These are phyloP conservation scores for Caenorhabditis inopinata DNA, from an alignment of 1,140 invertebrate genomes.

Conservation along the genomic window DNA sequence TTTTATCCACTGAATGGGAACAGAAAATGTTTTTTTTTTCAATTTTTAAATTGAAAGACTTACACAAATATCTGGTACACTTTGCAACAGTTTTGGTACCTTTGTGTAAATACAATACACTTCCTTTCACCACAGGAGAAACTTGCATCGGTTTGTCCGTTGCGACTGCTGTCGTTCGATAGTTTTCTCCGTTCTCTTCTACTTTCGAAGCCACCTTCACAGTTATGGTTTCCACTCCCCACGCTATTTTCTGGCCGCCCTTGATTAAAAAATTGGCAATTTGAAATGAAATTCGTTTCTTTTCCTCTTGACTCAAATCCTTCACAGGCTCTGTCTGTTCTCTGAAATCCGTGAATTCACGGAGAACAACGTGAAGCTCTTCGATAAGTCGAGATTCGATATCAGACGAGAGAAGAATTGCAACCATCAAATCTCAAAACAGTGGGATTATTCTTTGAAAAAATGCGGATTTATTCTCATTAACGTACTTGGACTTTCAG, in stretches of 20 bases:
- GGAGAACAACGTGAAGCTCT: conserved; percentile 41
- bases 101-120: conserved; percentile 49
- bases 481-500: conserved; percentile 50
- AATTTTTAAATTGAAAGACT: conserved; percentile 8
- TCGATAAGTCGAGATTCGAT: conserved; percentile 39
- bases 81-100: conserved; percentile 52
- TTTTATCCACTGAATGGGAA: conserved; percentile 50
- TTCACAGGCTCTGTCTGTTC: conserved; percentile 29
- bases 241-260: conserved; percentile 48
- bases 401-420: conserved; percentile 49
- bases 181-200: conserved; percentile 30
- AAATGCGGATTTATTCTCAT: conserved; percentile 19
- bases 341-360: conserved; percentile 22
- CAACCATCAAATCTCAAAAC: conserved; percentile 50
- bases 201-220: conserved; percentile 17
- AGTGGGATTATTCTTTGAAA: neutral
- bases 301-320: conserved; percentile 41
- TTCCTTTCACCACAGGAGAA: conserved; percentile 40
- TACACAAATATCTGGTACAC: conserved; percentile 52
- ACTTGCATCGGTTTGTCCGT: conserved; percentile 40
- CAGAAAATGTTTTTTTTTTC: neutral
- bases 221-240: conserved; percentile 35
- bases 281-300: conserved; percentile 37
- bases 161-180: conserved; percentile 7
- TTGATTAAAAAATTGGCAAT: conserved; percentile 43